Evolutionary conservation across 2,113 vertebrate genomes (phyloP).

Genomic region (Riparia riparia): DNA sequence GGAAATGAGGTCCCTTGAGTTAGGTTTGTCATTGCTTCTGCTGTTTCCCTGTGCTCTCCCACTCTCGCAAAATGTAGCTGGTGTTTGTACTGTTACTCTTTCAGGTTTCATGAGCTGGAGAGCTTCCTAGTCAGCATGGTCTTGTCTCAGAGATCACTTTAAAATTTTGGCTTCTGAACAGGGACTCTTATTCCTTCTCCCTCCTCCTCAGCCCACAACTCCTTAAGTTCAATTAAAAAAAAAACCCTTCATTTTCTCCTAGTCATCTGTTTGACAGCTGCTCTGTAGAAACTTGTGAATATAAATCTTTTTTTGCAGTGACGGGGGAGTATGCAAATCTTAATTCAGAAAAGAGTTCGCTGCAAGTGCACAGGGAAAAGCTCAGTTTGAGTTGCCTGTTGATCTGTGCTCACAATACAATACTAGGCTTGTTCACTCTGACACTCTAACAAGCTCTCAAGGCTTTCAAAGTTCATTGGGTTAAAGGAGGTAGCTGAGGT

Average conservation of each 20-base stretch:
- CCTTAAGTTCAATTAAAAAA: neutral
- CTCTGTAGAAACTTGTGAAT: constrained; percentile 64
- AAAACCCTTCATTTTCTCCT: neutral
- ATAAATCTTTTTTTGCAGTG: constrained; percentile 58
- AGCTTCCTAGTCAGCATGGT: constrained; percentile 7
- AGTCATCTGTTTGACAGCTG: constrained; percentile 66
- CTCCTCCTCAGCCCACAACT: neutral
- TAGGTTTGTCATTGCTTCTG: neutral
- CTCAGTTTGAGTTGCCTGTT: neutral
- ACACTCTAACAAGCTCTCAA: neutral
- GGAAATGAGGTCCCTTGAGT: neutral
- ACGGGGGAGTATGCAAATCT: constrained; percentile 62
- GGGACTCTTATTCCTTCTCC: neutral
- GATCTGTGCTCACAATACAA: neutral
- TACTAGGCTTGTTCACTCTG: neutral
- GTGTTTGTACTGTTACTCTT: neutral
- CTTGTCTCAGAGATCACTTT: constrained; percentile 3
- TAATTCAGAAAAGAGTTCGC: constrained; percentile 60
- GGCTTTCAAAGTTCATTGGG: neutral
- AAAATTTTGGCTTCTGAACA: constrained; percentile 18
- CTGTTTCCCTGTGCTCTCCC: neutral
- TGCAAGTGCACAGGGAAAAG: neutral
- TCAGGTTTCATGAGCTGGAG: neutral
- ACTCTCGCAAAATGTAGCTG: neutral
- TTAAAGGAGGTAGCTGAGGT: neutral